Percentiles rank a stretch among this genome's conserved stretches.
Evolutionary conservation across 1,140 invertebrate species (phyloP).

Genomic region (Adelges cooleyi): DNA sequence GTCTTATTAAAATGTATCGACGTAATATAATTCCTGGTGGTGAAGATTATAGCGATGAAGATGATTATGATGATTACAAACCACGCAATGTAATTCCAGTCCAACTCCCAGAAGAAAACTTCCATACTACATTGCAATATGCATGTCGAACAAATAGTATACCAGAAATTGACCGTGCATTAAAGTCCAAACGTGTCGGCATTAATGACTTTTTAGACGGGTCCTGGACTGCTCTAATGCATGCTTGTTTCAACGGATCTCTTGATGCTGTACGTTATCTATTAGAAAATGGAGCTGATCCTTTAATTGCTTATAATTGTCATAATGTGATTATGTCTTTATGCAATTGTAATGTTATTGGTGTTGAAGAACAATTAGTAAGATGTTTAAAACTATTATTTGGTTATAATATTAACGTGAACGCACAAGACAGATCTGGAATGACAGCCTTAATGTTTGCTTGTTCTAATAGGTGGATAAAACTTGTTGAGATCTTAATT

Average conservation of each 20-base stretch:
- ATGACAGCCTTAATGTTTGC: constrained; percentile 10
- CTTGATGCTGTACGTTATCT: constrained; percentile 12
- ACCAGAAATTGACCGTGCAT: neutral
- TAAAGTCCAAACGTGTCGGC: neutral
- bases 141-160: neutral
- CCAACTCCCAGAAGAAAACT: neutral
- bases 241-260: constrained; percentile 8
- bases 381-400: neutral
- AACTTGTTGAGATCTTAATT: neutral
- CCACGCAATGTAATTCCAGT: neutral
- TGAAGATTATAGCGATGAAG: neutral
- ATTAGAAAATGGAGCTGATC: constrained; percentile 14
- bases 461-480: neutral
- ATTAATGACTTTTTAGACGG: neutral
- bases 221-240: neutral
- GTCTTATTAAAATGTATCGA: too few relatives aligned
- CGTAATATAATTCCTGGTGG: constrained; percentile 5
- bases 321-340: constrained; percentile 21
- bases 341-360: neutral
- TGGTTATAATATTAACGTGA: neutral
- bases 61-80: constrained; percentile 11
- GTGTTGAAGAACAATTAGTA: neutral
- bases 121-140: neutral
- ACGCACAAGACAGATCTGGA: constrained; percentile 5
- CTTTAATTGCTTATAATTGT: neutral